phyloP scores from a whole-genome alignment of 2,113 vertebrate genomes.

The Semicossyphus pulcher region DNA sequence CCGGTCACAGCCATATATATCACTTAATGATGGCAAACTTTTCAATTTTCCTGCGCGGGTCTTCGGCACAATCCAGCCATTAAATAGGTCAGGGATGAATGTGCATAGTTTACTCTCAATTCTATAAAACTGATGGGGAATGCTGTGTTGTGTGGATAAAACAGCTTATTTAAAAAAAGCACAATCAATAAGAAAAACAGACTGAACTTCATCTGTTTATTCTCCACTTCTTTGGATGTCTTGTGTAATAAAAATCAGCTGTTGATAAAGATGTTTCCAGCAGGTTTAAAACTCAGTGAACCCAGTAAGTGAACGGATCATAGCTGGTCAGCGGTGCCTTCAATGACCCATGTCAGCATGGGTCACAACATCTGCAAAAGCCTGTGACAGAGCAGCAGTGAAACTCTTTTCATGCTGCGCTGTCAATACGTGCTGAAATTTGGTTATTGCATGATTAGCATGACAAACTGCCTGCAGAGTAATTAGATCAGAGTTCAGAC shows the following conservation, averaged over 20 bases:
- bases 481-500: slow-evolving; percentile 54
- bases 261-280: slow-evolving; percentile 71
- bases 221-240: too few relatives aligned
- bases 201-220: slow-evolving; percentile 7
- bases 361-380: slow-evolving; percentile 79
- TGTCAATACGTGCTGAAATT: slow-evolving; percentile 70
- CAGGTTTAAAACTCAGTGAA: slow-evolving; percentile 78
- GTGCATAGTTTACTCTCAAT: slow-evolving; percentile 75
- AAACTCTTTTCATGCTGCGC: slow-evolving; percentile 45
- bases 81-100: slow-evolving; percentile 86
- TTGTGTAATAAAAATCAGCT: slow-evolving; percentile 34
- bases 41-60: slow-evolving; percentile 78
- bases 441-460: slow-evolving; percentile 67
- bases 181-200: slow-evolving; percentile 59
- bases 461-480: slow-evolving; percentile 64
- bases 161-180: slow-evolving; percentile 61
- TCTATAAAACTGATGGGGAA: slow-evolving; percentile 57
- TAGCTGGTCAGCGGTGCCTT: slow-evolving; percentile 66
- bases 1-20: slow-evolving; percentile 81
- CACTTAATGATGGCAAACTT: slow-evolving; percentile 83
- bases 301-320: slow-evolving; percentile 71
- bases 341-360: slow-evolving; percentile 75
- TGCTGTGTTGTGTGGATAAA: slow-evolving; percentile 65
- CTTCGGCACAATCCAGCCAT: slow-evolving; percentile 82
- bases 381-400: slow-evolving; percentile 66